These are phyloP conservation scores for Hypotaenidia philippensis DNA, from an alignment of 2,797 vertebrate species.

Conservation along the genomic window DNA sequence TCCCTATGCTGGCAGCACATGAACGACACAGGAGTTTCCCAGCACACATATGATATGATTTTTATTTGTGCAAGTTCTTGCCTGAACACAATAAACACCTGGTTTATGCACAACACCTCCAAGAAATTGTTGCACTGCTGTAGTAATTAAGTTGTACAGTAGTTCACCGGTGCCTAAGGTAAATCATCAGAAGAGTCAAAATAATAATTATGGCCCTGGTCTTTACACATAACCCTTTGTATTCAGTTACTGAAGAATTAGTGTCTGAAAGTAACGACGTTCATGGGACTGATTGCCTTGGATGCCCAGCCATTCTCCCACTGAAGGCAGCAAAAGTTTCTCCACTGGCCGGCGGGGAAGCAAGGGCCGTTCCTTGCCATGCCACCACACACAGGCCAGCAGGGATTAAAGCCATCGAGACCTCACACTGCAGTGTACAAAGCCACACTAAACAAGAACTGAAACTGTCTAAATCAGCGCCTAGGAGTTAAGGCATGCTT, in stretches of 20 bases:
- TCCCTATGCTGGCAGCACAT: not conserved
- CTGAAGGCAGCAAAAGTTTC: not conserved
- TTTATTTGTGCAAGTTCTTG: not conserved
- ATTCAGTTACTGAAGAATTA: not conserved
- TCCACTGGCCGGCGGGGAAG: not conserved
- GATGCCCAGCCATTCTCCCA: not conserved
- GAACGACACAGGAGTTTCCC: not conserved
- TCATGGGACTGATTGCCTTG: not conserved
- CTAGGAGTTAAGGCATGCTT: not conserved
- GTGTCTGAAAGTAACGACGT: not conserved
- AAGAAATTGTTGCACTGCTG: not conserved
- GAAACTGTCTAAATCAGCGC: not conserved
- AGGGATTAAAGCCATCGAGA: not conserved
- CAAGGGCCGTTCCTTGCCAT: not conserved
- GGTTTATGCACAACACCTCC: not conserved
- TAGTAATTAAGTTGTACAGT: not conserved
- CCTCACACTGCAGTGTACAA: not conserved
- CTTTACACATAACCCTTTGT: not conserved
- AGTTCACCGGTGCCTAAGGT: not conserved
- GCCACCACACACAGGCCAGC: not conserved
- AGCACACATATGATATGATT: not conserved
- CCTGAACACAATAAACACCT: not conserved
- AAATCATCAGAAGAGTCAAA: not conserved
- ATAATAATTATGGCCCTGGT: not conserved
- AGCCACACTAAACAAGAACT: not conserved